phyloP scores from a whole-genome alignment of 2,113 vertebrate species.

The Aix galericulata region DNA sequence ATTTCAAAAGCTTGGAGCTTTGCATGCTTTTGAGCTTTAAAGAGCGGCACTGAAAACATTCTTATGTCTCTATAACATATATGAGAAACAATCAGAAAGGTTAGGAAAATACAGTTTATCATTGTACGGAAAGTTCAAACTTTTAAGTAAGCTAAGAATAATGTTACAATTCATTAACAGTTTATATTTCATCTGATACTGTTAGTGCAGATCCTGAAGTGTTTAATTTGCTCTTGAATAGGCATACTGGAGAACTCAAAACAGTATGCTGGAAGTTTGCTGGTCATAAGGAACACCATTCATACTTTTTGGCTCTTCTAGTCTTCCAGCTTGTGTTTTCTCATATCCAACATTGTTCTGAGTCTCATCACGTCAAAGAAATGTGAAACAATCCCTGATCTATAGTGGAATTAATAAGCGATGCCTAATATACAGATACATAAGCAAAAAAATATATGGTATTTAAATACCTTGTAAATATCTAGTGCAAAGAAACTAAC shows the following conservation, averaged over 20 bases:
- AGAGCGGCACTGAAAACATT: conserved; percentile 29
- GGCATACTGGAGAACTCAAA: background rate
- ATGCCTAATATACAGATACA: background rate
- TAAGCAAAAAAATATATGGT: background rate
- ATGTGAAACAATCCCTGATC: background rate
- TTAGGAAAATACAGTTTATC: conserved; percentile 9
- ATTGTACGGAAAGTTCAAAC: conserved; percentile 5
- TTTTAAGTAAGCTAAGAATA: conserved; percentile 18
- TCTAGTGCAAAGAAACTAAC: background rate
- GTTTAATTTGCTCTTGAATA: background rate
- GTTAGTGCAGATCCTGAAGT: conserved; percentile 3
- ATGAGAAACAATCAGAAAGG: conserved; percentile 14
- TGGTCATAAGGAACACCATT: background rate
- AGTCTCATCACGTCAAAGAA: background rate
- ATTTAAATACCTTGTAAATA: background rate
- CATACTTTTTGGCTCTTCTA: background rate
- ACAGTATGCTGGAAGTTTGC: background rate
- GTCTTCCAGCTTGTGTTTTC: background rate
- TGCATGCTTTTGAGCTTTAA: conserved; percentile 21
- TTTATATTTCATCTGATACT: conserved; percentile 20
- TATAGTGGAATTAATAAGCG: background rate
- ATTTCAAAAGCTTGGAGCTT: background rate
- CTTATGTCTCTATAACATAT: conserved; percentile 12
- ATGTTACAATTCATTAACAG: conserved; percentile 13
- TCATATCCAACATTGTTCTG: background rate